A percentile compares a stretch with the other conserved stretches of the same genome.
Conservation (phyloP, 2,888 invertebrate species). For the Sphaerophoria rueppellii region DNA sequence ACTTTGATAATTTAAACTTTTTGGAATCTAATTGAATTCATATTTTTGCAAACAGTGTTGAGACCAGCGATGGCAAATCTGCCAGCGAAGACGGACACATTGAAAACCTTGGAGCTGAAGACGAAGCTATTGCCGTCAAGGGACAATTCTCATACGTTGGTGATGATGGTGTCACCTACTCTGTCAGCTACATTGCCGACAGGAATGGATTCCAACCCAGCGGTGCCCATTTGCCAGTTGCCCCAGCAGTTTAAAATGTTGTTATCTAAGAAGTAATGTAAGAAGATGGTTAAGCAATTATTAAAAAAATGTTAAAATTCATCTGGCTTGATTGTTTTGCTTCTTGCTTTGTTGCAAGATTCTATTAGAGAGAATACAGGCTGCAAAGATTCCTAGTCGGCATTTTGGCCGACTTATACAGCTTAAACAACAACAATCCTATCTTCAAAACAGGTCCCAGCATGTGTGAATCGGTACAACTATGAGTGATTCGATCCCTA, state of each 20-base stretch:
- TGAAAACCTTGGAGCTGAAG: conserved; percentile 82
- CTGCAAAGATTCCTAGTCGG: too few species aligned
- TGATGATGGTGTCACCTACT: conserved; percentile 83
- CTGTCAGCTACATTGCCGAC: conserved; percentile 80
- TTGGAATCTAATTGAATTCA: neutral
- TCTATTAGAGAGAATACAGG: too few species aligned
- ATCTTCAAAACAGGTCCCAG: too few species aligned
- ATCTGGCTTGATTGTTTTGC: too few species aligned
- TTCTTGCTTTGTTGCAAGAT: too few species aligned
- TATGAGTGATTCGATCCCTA: too few species aligned
- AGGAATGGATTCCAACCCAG: conserved; percentile 78
- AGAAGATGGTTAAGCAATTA: too few species aligned
- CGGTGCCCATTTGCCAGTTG: conserved; percentile 80
- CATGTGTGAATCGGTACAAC: too few species aligned
- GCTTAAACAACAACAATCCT: too few species aligned
- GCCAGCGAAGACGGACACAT: conserved; percentile 83
- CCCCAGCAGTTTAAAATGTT: conserved; percentile 74
- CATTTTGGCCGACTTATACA: too few species aligned
- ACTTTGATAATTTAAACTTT: neutral
- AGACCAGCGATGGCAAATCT: conserved; percentile 84
- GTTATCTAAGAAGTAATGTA: conserved; percentile 26
- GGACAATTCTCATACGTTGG: conserved; percentile 83
- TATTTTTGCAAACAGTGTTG: conserved; percentile 81
- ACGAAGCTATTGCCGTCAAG: conserved; percentile 81
- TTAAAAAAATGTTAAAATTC: too few species aligned